phyloP scores from a whole-genome alignment of 2,113 vertebrate genomes.

The Sinocyclocheilus anshuiensis region DNA sequence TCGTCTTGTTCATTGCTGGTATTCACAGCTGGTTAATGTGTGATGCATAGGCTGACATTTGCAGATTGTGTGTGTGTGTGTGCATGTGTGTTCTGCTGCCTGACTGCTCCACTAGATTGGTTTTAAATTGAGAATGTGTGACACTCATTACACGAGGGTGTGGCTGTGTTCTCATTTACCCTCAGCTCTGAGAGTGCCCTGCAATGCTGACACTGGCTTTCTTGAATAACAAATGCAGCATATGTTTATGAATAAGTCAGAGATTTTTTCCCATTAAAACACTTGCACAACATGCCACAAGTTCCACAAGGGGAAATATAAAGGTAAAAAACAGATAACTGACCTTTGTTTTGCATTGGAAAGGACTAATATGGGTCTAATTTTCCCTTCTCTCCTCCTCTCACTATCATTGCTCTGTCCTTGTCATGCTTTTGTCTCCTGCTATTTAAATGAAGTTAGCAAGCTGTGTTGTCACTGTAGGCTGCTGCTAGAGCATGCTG shows the following conservation, averaged over 20 bases:
- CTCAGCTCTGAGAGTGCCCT: background rate
- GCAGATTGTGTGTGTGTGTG: constrained; percentile 30
- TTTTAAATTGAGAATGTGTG: constrained; percentile 56
- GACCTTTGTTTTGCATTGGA: constrained; percentile 8
- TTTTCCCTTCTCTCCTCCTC: background rate
- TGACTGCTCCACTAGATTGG: constrained; percentile 44
- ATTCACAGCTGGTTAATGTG: constrained; percentile 51
- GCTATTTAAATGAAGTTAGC: background rate
- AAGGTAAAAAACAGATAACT: background rate
- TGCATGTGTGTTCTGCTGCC: constrained; percentile 36
- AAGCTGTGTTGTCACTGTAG: constrained; percentile 20
- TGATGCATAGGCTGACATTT: constrained; percentile 72
- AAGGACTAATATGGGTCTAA: background rate
- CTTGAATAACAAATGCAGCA: background rate
- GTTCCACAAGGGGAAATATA: background rate
- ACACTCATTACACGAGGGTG: constrained; percentile 54
- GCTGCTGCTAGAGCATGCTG: constrained; percentile 4
- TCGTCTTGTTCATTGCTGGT: constrained; percentile 36
- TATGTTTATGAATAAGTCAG: constrained; percentile 16
- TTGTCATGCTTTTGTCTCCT: background rate
- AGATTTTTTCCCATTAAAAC: background rate
- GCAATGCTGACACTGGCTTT: background rate
- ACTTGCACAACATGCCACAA: background rate
- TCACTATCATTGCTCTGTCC: background rate
- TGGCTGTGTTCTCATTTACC: constrained; percentile 31